Conservation (phyloP, 1,140 invertebrate genomes). For the Callitettix versicolor region DNA sequence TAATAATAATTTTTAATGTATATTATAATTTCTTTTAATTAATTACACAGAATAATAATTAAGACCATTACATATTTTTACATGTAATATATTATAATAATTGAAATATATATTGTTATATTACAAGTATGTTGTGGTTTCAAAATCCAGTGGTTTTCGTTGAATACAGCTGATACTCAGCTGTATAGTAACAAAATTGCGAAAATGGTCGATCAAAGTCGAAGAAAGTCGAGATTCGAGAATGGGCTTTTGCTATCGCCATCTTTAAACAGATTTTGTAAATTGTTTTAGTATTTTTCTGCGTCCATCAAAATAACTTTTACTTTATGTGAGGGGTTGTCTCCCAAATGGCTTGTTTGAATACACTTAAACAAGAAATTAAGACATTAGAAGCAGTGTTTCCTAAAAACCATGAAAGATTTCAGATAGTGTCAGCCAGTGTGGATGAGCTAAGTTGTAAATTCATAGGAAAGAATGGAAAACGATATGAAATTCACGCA, state of each 20-base stretch:
- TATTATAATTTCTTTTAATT: too few relatives aligned
- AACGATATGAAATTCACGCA: constrained; percentile 92
- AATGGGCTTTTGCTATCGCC: background rate
- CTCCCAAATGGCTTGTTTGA: constrained; percentile 88
- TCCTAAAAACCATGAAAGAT: constrained; percentile 89
- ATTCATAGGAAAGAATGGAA: constrained; percentile 88
- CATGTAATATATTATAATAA: too few relatives aligned
- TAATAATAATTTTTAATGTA: too few relatives aligned
- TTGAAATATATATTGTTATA: too few relatives aligned
- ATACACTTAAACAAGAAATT: constrained; percentile 95
- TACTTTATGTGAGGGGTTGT: constrained; percentile 5
- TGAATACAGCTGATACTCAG: background rate
- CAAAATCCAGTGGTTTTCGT: too few relatives aligned
- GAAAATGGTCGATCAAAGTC: background rate
- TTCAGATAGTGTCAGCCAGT: constrained; percentile 93
- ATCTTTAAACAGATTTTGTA: background rate
- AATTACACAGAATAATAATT: too few relatives aligned
- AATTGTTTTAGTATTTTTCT: background rate
- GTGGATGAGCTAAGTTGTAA: constrained; percentile 95
- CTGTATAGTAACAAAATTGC: background rate
- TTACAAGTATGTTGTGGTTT: too few relatives aligned
- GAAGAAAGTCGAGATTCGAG: background rate
- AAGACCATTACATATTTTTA: too few relatives aligned
- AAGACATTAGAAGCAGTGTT: constrained; percentile 90
- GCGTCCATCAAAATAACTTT: background rate